Evolutionary conservation across 2,797 vertebrate species (phyloP), one percentile per base, ranked within the genome.

Genomic region (Dipus sagitta): DNA sequence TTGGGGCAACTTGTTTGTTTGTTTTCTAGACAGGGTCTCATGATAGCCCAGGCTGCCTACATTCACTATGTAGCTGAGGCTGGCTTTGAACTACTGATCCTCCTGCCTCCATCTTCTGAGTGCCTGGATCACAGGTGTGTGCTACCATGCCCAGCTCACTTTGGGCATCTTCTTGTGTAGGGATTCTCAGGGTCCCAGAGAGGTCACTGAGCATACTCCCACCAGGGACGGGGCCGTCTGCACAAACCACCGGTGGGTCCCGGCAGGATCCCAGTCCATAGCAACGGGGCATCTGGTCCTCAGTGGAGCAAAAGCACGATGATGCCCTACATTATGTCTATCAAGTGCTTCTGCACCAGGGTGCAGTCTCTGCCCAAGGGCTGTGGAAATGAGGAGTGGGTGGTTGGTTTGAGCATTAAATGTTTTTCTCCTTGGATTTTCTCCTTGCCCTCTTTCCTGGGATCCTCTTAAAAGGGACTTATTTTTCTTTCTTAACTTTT

Each of bases 361-460:
- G 11, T 1, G 4, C 13, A 74, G 20, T 42, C 72, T 20, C 76
- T 80, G 47, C 62, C 28, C 34, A 6, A 80, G 71, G 28, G 42
- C 67, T 81, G 84, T 6, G 0, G 42, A 74, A n/a, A 54, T 68
- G 9, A 30, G 28, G 1, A 0, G 54, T 4, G 77, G 38, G 42
- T 11, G 17, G 7, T 20, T 64, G n/a, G 82, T 92, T 92, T 47
- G 23, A 4, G 21, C 60, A 38, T 94, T 91, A 26, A 85, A 68
- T 65, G 30, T 58, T 81, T 93, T 90, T 28, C 77, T 96, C 88
- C 89, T 93, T 34, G 11, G 26, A 70, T 70, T 52, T 24, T 83
- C 79, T 76, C 77, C 92, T 88, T 6, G 0, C 65, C 68, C 58
- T 74, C 76, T 68, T 80, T 71, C 77, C 82, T 60, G 77, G 4